Evolutionary conservation across 92 coral and sea anemone species (phyloP), one percentile per base, ranked within the genome.

Genomic region (Montipora capitata): DNA sequence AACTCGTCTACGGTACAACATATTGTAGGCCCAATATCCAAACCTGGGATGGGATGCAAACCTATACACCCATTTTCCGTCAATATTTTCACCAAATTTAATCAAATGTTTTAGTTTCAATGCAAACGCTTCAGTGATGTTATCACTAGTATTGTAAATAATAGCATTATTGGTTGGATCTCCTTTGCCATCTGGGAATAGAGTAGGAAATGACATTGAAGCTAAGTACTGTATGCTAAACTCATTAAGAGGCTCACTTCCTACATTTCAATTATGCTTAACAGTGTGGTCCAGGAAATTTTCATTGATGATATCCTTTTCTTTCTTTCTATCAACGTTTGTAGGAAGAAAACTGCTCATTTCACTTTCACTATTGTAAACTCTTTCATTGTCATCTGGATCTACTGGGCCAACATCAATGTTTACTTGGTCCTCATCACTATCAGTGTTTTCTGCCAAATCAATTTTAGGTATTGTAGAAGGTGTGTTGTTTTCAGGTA

Each of bases 261-360:
- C 90, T 40, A 90, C 74, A 68, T 63, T 83, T 93, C 93, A 92
- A 74, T 77, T 74, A 73, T 74, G 63, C 52, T 43, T 44, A 58
- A 52, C 40, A 44, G 84, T 66, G 4, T 40, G 27, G 8, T 81
- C 41, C 10, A 88, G 65, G 51, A 81, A 87, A 10, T 48, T 57
- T 9, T 61, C 86, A 17, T 51, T 20, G 65, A 80, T 84, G 51
- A 76, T 74, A 16, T 91, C 41, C 61, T 74, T 42, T 75, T 91
- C 91, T 40, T 67, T 80, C 48, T 76, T 76, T 42, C 78, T 82
- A 5, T 58, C 62, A 35, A 80, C 78, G 13, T 93, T 90, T 68
- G 94, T 43, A 16, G 96, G 94, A 20, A 93, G 63, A 65, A 85
- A 93, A 76, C 93, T 93, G 58, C 84, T 68, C 94, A 93, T 93